Conservation (phyloP, 2,113 vertebrate species). For the Bettongia penicillata region DNA sequence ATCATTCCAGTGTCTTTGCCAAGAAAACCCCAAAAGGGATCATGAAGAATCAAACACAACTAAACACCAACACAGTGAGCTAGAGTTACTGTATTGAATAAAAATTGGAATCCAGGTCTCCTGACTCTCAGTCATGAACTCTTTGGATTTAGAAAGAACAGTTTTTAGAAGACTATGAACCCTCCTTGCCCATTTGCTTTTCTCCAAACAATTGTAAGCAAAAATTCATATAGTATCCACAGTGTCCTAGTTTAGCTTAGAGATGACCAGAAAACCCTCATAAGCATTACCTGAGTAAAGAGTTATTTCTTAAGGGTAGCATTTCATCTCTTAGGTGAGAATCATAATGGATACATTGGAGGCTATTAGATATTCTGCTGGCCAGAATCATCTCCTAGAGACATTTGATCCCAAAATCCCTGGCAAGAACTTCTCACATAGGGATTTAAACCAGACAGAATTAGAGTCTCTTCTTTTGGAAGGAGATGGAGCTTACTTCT, state of each 20-base stretch:
- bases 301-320: background rate
- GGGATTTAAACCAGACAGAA: fast-evolving
- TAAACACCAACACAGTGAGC: background rate
- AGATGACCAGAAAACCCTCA: background rate
- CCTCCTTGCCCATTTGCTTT: too few relatives aligned
- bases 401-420: background rate
- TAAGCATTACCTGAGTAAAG: background rate
- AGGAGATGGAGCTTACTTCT: background rate
- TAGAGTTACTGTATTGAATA: background rate
- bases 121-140: background rate
- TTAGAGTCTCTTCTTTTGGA: background rate
- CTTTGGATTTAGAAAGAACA: conserved; percentile 20
- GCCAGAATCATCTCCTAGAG: background rate
- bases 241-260: background rate
- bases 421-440: background rate
- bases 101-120: background rate
- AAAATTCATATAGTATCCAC: background rate
- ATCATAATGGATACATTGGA: background rate
- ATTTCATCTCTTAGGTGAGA: conserved; percentile 9
- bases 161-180: background rate
- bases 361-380: background rate
- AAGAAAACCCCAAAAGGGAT: background rate
- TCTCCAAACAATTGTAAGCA: background rate
- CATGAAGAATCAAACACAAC: background rate
- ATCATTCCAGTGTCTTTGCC: background rate